These are phyloP conservation scores for Chironomus riparius DNA, from an alignment of 2,888 invertebrate species.

Conservation along the genomic window DNA sequence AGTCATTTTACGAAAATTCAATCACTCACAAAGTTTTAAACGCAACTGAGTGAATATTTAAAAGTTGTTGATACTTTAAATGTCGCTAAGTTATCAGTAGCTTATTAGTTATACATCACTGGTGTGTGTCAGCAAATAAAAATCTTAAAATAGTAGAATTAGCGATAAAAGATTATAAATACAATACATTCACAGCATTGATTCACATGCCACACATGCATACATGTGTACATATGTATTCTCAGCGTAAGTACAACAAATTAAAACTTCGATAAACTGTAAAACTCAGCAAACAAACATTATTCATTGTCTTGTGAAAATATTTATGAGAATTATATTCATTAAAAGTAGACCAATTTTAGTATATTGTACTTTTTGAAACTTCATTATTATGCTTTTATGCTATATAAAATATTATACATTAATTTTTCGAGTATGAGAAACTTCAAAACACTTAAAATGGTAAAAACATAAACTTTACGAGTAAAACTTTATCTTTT, in stretches of 20 bases:
- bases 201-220: too few relatives aligned
- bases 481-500: neutral
- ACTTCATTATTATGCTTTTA: constrained; percentile 24
- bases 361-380: neutral
- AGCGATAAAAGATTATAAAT: too few relatives aligned
- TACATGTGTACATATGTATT: too few relatives aligned
- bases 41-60: neutral
- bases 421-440: neutral
- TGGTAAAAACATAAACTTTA: neutral
- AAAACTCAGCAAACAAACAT: constrained; percentile 2
- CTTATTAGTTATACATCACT: too few relatives aligned
- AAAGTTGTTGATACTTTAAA: too few relatives aligned
- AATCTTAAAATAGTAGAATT: too few relatives aligned
- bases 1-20: neutral
- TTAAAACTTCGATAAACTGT: constrained; percentile 22
- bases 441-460: neutral
- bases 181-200: too few relatives aligned
- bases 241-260: neutral
- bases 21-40: neutral
- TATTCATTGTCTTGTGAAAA: constrained; percentile 19
- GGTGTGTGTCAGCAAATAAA: too few relatives aligned
- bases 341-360: constrained; percentile 18
- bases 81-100: too few relatives aligned
- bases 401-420: neutral
- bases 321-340: constrained; percentile 24